Base-by-base conservation (phyloP, 2,888 invertebrate genomes). In the Caenorhabditis wallacei region DNA sequence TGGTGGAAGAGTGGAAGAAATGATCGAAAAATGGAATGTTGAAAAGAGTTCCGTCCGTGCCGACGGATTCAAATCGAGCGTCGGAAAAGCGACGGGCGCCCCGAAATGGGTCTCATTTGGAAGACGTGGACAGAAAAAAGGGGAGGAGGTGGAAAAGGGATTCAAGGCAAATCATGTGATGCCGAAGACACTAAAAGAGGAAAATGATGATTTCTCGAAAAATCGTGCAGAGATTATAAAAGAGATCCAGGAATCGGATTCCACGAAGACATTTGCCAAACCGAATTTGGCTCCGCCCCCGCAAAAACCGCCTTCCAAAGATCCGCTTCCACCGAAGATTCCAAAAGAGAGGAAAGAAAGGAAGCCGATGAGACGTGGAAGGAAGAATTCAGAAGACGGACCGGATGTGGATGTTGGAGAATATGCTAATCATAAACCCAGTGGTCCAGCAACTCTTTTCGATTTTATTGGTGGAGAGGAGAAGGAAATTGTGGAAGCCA, bases 21-120 rank as follows among this genome's bases (percentile, higher is more conserved):
- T 90, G 48, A 85, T 90, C n/a, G 89, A 90, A 57, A 87, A 84
- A 66, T 90, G 90, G 90, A 80, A 78, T 57, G 70, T 87, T 11
- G 89, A 89, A 53, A 86, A 85, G 80, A 61, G 64, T 22, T 64
- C 66, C 0, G 83, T 89, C 1, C 54, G 79, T 43, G 61, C 72
- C 0, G 75, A 71, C 30, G 68, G 76, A 20, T 63, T 56, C 63
- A 78, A 57, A 4, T 75, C 53, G 0, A 78, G 70, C 46, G 76
- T 66, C 48, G 79, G 37, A n/a, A 59, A 53, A 7, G 69, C 82
- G 8, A 74, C 68, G 1, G 79, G 79, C 3, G 82, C 82, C 0
- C 88, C 88, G 7, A 85, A 84, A 80, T 88, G 88, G 88, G 61
- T 85, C 2, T 84, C 88, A 1, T 88, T 88, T 61, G 83, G 83